Percentiles rank a stretch among this genome's conserved stretches.
phyloP scores from a whole-genome alignment of 2,113 vertebrate species.

The Syngnathus typhle region DNA sequence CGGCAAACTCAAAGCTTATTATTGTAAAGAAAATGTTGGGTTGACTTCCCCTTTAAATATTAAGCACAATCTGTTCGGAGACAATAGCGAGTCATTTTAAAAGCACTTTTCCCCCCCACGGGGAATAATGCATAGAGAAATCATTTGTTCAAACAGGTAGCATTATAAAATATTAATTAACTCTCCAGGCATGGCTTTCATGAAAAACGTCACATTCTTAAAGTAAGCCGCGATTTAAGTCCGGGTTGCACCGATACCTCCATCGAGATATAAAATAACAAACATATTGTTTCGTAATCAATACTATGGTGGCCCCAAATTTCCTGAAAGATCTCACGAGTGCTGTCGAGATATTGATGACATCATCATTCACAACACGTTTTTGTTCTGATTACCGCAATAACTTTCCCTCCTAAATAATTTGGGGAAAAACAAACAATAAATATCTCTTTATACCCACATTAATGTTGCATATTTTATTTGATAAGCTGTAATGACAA shows the following conservation, averaged over 20 bases:
- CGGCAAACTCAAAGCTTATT: background rate
- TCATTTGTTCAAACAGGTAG: no score
- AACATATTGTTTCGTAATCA: background rate
- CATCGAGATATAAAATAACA: background rate
- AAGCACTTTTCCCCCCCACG: no score
- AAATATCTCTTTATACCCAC: background rate
- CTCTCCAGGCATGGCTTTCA: background rate
- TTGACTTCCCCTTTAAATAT: background rate
- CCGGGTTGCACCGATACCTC: background rate
- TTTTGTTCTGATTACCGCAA: background rate
- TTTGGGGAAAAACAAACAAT: background rate
- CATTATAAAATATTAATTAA: background rate
- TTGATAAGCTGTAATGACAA: slow-evolving; percentile 9
- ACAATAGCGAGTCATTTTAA: background rate
- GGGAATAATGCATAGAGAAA: no score
- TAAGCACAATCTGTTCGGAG: background rate
- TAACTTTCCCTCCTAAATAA: slow-evolving; percentile 1
- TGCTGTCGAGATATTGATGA: background rate
- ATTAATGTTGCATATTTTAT: background rate
- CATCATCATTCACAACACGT: background rate
- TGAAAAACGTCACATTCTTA: background rate
- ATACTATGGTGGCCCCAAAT: background rate
- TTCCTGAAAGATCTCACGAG: background rate
- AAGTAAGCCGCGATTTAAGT: background rate
- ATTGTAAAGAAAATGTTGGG: no score